Conservation (phyloP, 2,113 vertebrate species). For the Misgurnus anguillicaudatus region DNA sequence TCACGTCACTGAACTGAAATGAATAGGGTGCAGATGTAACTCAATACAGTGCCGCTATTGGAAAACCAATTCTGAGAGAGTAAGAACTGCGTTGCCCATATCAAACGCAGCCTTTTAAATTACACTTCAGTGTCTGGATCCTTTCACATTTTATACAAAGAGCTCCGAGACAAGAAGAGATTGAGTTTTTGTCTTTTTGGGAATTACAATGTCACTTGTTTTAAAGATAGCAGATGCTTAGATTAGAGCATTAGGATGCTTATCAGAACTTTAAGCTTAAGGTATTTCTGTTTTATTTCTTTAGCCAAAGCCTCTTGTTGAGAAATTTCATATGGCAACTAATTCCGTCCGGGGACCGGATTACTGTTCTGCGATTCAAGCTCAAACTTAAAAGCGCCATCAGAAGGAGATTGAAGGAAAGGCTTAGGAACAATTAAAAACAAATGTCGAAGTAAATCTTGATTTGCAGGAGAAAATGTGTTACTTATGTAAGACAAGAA, state of each 20-base stretch:
- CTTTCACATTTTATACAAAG: constrained; percentile 64
- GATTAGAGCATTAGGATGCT: constrained; percentile 72
- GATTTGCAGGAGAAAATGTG: constrained; percentile 44
- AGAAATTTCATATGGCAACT: constrained; percentile 66
- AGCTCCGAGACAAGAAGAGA: constrained; percentile 59
- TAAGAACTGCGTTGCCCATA: constrained; percentile 64
- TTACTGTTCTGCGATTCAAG: constrained; percentile 66
- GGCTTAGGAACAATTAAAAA: constrained; percentile 65
- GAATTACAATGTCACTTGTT: constrained; percentile 83
- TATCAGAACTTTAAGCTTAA: constrained; percentile 77
- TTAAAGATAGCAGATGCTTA: constrained; percentile 80
- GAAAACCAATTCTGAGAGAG: constrained; percentile 61
- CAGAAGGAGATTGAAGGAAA: constrained; percentile 47
- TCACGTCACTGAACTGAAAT: constrained; percentile 71
- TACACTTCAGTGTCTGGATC: constrained; percentile 65
- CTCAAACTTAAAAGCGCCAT: constrained; percentile 62
- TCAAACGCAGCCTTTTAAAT: constrained; percentile 74
- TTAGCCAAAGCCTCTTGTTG: constrained; percentile 61
- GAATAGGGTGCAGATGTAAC: constrained; percentile 73
- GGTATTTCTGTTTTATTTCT: constrained; percentile 63
- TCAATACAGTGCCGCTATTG: constrained; percentile 72
- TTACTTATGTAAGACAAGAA: constrained; percentile 48
- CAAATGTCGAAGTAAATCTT: constrained; percentile 56
- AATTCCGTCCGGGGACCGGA: constrained; percentile 69
- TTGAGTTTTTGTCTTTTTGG: constrained; percentile 74